A percentile compares a stretch with the other conserved stretches of the same genome.
Evolutionary conservation across 2,797 vertebrate species (phyloP).

Genomic region (Notoglanidium macrostoma): DNA sequence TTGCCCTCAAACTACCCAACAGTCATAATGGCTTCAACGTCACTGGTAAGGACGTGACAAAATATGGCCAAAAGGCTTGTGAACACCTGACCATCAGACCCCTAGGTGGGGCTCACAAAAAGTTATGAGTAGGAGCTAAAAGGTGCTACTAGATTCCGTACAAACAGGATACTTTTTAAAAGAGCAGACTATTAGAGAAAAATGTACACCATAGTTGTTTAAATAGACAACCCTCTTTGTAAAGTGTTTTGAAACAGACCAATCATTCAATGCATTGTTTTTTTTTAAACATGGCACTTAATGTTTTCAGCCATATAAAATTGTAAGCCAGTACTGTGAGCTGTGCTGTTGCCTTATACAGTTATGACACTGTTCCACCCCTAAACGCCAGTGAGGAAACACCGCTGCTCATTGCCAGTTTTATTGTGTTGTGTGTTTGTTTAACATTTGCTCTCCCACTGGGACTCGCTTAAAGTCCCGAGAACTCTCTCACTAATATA

Average conservation of each 20-base stretch:
- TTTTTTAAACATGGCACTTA: not conserved
- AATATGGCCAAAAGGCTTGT: not conserved
- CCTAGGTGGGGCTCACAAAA: too few species aligned
- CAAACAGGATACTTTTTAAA: not conserved
- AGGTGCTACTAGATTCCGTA: not conserved
- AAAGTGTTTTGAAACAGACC: not conserved
- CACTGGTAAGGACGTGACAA: constrained; percentile 75
- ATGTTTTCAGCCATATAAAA: not conserved
- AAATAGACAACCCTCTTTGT: too few species aligned
- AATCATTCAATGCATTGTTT: not conserved
- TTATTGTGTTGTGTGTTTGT: constrained; percentile 56
- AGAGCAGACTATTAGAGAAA: not conserved
- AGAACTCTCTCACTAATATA: constrained; percentile 38
- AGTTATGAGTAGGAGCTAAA: not conserved
- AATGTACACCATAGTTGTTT: not conserved
- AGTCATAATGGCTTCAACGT: constrained; percentile 88
- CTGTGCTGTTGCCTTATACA: not conserved
- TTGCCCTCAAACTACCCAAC: constrained; percentile 88
- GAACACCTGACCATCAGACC: not conserved
- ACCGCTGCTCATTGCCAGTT: constrained; percentile 30
- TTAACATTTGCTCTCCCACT: constrained; percentile 48
- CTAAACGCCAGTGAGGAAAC: constrained; percentile 9
- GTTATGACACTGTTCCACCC: not conserved
- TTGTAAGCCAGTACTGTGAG: not conserved
- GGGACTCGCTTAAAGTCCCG: constrained; percentile 29